phyloP scores from a whole-genome alignment of 2,797 vertebrate species.

The Poecilia gillii region DNA sequence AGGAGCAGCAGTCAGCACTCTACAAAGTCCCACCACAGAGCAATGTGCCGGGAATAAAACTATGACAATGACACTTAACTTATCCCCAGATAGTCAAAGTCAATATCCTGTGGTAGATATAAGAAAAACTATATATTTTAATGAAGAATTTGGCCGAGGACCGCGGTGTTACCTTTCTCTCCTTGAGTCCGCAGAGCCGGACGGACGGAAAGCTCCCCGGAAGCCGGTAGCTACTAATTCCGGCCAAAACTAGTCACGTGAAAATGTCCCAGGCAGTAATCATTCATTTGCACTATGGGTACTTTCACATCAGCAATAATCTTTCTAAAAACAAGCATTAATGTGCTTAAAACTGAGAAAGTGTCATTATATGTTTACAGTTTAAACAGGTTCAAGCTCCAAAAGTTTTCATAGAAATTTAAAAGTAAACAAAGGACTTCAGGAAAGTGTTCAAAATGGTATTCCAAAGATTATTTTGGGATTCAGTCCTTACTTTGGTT shows the following conservation, averaged over 20 bases:
- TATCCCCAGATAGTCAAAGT: accelerated
- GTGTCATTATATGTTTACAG: neutral
- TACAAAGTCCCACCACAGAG: constrained; percentile 47
- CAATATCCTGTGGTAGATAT: constrained; percentile 34
- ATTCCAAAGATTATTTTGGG: neutral
- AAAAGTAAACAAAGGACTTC: neutral
- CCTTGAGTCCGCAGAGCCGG: constrained; percentile 93
- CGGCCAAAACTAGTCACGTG: constrained; percentile 79
- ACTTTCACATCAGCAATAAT: neutral
- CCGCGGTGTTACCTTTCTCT: constrained; percentile 87
- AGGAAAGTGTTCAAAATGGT: neutral
- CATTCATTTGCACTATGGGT: neutral
- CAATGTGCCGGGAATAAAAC: neutral
- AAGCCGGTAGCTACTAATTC: constrained; percentile 85
- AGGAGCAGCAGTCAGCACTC: constrained; percentile 46
- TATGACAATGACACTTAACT: neutral
- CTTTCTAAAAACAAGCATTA: neutral
- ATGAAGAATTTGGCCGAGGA: constrained; percentile 31
- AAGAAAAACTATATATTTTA: constrained; percentile 46
- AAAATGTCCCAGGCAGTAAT: constrained; percentile 17
- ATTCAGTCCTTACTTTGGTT: neutral
- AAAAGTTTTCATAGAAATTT: neutral
- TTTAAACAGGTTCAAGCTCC: neutral
- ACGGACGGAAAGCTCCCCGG: constrained; percentile 91
- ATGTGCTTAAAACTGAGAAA: neutral